These are phyloP conservation scores for Caenorhabditis elegans DNA, from an alignment of 1,140 invertebrate species.

Conservation along the genomic window DNA sequence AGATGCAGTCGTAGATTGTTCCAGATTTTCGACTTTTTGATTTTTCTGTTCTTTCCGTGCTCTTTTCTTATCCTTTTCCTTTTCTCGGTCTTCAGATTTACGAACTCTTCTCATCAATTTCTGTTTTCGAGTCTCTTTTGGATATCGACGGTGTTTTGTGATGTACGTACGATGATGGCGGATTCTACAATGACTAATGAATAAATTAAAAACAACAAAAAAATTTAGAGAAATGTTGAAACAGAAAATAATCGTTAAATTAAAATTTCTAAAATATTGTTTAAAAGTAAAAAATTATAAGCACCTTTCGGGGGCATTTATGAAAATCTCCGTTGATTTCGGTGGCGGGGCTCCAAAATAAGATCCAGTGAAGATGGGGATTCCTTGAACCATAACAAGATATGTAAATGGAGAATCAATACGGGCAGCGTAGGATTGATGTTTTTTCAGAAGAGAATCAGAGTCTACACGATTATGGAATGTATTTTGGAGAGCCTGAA, in stretches of 20 bases:
- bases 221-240: no score
- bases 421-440: not conserved
- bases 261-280: no score
- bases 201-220: no score
- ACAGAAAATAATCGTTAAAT: no score
- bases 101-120: not conserved
- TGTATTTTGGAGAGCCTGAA: not conserved
- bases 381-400: not conserved
- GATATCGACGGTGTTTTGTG: not conserved
- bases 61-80: not conserved
- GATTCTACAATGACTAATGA: not conserved
- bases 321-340: not conserved
- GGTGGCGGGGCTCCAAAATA: not conserved
- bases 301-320: not conserved
- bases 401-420: constrained; percentile 4
- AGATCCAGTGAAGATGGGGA: not conserved
- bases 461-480: not conserved
- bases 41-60: not conserved
- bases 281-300: no score
- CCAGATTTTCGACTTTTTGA: not conserved
- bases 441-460: not conserved
- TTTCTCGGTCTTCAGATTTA: not conserved
- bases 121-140: constrained; percentile 10
- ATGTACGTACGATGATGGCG: not conserved
- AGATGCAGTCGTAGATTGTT: not conserved